Evolutionary conservation across 2,113 vertebrate species (phyloP), one percentile per base, ranked within the genome.

Genomic region (Acrocephalus kingi): DNA sequence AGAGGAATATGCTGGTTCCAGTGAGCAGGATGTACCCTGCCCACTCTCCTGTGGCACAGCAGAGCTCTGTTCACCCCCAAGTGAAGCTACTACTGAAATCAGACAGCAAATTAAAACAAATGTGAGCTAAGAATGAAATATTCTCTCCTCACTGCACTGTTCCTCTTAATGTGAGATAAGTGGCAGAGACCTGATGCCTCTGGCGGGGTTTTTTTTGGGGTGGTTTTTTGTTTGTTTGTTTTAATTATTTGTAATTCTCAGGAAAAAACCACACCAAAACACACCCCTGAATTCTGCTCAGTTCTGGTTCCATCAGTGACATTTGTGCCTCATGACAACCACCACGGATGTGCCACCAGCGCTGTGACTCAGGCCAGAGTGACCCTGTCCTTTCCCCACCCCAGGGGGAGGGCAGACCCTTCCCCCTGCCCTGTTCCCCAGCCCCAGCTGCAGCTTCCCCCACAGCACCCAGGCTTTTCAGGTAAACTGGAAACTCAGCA

Each of bases 401-500:
- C 24, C 48, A 13, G 62, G 13, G 41, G 33, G 37, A n/a, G 51
- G 55, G 18, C 20, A 37, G 86, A 87, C 33, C 54, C 11, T 54
- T 46, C 77, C 49, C 49, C 72, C 58, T 67, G 68, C 75, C 81
- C 72, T n/a, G 1, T 4, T 37, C 33, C 20, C 25, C 49, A 56
- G 28, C 74, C 21, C 48, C 56, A 88, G 77, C 54, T 74, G 23
- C 71, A 77, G 63, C 68, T 49, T 12, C 35, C 27, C 66, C 76
- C 68, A 28, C 22, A 14, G 18, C 43, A 14, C n/a, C 7, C 0
- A 0, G 3, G 24, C 39, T 27, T 21, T 21, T 52, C 16, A 8
- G 10, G 58, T 33, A 7, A 55, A 31, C 33, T 80, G 62, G 41
- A 25, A 67, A 1, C n/a, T 64, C 74, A 10, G 8, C 37, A 30